Evolutionary conservation across 1,140 invertebrate species (phyloP), one percentile per base, ranked within the genome.

Genomic region (Lycorma delicatula): DNA sequence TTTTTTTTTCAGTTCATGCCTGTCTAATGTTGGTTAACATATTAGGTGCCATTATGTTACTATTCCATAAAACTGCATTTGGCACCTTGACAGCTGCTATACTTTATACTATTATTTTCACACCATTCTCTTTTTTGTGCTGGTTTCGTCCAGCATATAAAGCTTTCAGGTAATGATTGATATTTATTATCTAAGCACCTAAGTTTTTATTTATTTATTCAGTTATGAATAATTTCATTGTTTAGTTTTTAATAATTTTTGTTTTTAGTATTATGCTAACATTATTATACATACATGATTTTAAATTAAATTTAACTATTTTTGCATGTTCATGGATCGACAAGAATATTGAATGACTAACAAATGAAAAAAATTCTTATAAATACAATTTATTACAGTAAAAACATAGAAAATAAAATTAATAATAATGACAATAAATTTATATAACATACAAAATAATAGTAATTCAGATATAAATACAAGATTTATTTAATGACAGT

Each of bases 121-220:
- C 91, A 11, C 97, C 97, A 22, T 91, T 95, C 72, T 97, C 97
- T 38, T 99, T 97, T 72, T 72, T 98, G 5, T 99, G 96, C 73
- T 99, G 97, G 97, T 95, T 89, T 68, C 75, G 89, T 71, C 88
- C 88, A 44, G 78, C 87, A 7, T 92, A 92, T 70, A 91, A 90
- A 72, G 89, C 88, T 58, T 91, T 91, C 75, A 84, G 84, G 87
- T 89, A 44, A 18, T 38, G 12, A 26, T 60, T 1, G 11, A 31
- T 2, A 20, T 64, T 55, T 54, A 23, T 31, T 23, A 46, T 16
- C 1, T 38, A 34, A 53, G n/a, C n/a, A 47, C 20, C 13, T 3
- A 26, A 34, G n/a, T 26, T 4, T 27, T 38, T 28, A 22, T 58
- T 36, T 51, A 25, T 50, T 31, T 28, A 29, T 50, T 44, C 46